Base-by-base conservation (phyloP, 2,888 invertebrate species). In the Drosophila prostipennis region DNA sequence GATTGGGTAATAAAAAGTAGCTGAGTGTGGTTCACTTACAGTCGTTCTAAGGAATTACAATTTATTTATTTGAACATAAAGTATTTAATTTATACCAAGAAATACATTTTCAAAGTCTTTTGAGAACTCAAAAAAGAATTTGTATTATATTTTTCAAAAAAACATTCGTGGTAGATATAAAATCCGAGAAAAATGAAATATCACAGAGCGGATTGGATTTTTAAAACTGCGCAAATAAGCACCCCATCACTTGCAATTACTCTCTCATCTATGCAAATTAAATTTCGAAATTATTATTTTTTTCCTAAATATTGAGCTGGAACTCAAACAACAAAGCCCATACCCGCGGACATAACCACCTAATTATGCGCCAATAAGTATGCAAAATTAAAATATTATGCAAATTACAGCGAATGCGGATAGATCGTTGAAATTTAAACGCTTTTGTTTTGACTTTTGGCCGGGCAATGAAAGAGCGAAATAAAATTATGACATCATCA, bases 321-420 rank as follows among this genome's bases (percentile, higher is more conserved):
- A 55, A 39, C 37, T 49, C 43, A 65, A 49, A 45, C 37, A 68
- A 67, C 37, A 68, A 53, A 43, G 37, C 4, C 39, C 39, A 46
- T 29, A 23, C 39, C 29, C 45, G 34, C 40, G 34, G 7, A 11
- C 11, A 40, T 51, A 71, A 72, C 65, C 71, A 72, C 70, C 78
- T 82, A 82, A 82, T 82, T 81, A 81, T 72, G 78, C 74, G 70
- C 73, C 81, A 74, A 77, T 84, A 79, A 84, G 72, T 72, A 77
- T 74, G 75, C 64, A 64, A 75, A 78, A 80, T 80, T 77, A 72
- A 79, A 78, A 85, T 77, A 78, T 77, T 82, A 85, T 82, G 80
- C 86, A 82, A 82, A 82, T 82, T 72, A 72, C 46, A 51, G 23
- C 7, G 45, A 72, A 55, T 42, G 70, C 48, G 60, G 14, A 51